Conservation (phyloP, 2,797 vertebrate genomes). For the Pitangus sulphuratus region DNA sequence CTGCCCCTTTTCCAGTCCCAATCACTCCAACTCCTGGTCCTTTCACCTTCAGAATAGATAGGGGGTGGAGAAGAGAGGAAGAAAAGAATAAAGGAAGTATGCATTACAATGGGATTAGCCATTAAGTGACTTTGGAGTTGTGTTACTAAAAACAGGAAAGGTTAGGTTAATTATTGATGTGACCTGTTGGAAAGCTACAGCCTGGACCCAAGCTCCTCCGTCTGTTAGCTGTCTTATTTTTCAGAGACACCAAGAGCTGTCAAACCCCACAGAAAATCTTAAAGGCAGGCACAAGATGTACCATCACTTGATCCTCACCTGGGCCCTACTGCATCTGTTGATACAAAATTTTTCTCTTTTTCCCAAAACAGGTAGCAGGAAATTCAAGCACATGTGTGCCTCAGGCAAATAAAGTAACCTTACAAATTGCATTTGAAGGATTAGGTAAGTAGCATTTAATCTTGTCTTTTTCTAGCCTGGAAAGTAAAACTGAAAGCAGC, state of each 20-base stretch:
- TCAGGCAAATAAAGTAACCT: background rate
- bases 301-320: background rate
- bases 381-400: background rate
- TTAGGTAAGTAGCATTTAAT: background rate
- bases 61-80: background rate
- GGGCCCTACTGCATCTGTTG: background rate
- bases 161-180: constrained; percentile 13
- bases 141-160: background rate
- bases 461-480: background rate
- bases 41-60: constrained; percentile 59
- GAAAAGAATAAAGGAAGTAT: background rate
- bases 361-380: background rate
- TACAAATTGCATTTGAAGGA: background rate
- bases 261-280: background rate
- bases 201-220: background rate
- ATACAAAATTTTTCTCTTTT: background rate
- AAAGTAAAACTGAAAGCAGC: background rate
- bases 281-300: background rate
- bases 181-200: background rate
- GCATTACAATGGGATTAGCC: background rate
- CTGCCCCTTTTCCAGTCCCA: constrained; percentile 76
- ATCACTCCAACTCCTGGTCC: constrained; percentile 74
- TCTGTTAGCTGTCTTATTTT: background rate
- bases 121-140: background rate
- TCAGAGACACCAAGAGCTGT: background rate